These are phyloP conservation scores for Hyposmocoma kahamanoa DNA, from an alignment of 1,140 invertebrate genomes.

Conservation along the genomic window DNA sequence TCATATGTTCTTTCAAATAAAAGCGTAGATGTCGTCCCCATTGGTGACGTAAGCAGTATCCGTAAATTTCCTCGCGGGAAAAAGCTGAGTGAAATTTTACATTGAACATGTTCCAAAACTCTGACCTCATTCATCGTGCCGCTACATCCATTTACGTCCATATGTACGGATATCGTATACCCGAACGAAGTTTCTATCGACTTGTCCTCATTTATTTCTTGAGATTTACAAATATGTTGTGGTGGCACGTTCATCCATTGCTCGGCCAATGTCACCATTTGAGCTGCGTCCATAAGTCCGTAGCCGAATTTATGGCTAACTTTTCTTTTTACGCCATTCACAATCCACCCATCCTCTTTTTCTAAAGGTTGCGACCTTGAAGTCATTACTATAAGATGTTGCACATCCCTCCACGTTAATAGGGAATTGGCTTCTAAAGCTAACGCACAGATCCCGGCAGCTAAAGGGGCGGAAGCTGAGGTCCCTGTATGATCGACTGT, in stretches of 20 bases:
- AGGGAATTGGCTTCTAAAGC: conserved; percentile 94
- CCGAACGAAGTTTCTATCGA: conserved; percentile 82
- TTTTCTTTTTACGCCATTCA: conserved; percentile 92
- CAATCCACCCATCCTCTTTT: conserved; percentile 90
- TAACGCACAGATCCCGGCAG: conserved; percentile 94
- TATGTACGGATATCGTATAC: conserved; percentile 82
- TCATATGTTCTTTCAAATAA: conserved; percentile 92
- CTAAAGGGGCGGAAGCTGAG: conserved; percentile 94
- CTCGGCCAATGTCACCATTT: conserved; percentile 91
- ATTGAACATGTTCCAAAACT: conserved; percentile 96
- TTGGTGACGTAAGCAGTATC: conserved; percentile 88
- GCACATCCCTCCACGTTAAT: conserved; percentile 97
- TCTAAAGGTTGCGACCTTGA: conserved; percentile 85
- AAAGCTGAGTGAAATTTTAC: conserved; percentile 90
- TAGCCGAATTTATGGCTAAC: conserved; percentile 97
- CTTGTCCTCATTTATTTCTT: conserved; percentile 88
- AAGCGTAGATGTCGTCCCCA: conserved; percentile 90
- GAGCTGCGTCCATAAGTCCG: conserved; percentile 95
- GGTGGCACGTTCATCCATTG: conserved; percentile 95
- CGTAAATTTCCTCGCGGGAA: conserved; percentile 92
- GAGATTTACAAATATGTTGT: conserved; percentile 95
- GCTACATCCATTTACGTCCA: conserved; percentile 90
- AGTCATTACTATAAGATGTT: conserved; percentile 95
- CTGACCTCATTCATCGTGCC: conserved; percentile 90
- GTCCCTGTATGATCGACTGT: conserved; percentile 93